These are phyloP conservation scores for Drosophila aff. DNA, from an alignment of 1,140 invertebrate species.

Conservation along the genomic window DNA sequence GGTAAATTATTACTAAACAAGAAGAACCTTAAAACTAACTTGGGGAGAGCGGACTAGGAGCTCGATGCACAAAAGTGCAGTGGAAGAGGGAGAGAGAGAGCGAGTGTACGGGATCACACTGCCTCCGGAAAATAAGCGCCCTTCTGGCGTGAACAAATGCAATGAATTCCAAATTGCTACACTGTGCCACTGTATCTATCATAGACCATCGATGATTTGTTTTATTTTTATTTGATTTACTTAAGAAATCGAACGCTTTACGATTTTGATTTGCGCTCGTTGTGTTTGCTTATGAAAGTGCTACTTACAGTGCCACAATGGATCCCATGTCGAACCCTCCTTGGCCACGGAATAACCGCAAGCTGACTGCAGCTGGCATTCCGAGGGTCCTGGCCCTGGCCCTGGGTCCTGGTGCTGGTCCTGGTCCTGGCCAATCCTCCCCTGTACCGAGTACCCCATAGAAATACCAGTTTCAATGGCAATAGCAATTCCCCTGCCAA, in stretches of 20 bases:
- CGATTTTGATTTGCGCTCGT: slow-evolving; percentile 49
- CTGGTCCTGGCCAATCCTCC: background rate
- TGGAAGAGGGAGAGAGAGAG: too few species aligned
- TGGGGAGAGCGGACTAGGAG: too few species aligned
- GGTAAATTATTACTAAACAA: too few species aligned
- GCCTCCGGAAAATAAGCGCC: too few species aligned
- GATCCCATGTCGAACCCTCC: slow-evolving; percentile 16
- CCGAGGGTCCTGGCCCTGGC: background rate
- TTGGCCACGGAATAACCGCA: slow-evolving; percentile 12
- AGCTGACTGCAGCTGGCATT: slow-evolving; percentile 13
- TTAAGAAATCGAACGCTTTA: slow-evolving; percentile 51
- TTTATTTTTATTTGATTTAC: slow-evolving; percentile 57
- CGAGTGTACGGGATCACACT: too few species aligned
- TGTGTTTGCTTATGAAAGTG: slow-evolving; percentile 66
- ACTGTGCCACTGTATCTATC: slow-evolving; percentile 2
- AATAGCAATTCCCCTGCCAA: slow-evolving; percentile 34
- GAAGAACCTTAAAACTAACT: too few species aligned
- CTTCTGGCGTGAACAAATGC: too few species aligned
- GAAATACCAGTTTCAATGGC: slow-evolving; percentile 30
- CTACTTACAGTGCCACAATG: slow-evolving; percentile 44
- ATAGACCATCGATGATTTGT: slow-evolving; percentile 37
- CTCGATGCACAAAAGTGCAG: too few species aligned
- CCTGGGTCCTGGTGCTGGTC: background rate
- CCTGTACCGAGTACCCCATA: background rate
- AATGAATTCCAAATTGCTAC: background rate